phyloP scores from a whole-genome alignment of 2,797 vertebrate genomes.

The Diglossa cyanea region DNA sequence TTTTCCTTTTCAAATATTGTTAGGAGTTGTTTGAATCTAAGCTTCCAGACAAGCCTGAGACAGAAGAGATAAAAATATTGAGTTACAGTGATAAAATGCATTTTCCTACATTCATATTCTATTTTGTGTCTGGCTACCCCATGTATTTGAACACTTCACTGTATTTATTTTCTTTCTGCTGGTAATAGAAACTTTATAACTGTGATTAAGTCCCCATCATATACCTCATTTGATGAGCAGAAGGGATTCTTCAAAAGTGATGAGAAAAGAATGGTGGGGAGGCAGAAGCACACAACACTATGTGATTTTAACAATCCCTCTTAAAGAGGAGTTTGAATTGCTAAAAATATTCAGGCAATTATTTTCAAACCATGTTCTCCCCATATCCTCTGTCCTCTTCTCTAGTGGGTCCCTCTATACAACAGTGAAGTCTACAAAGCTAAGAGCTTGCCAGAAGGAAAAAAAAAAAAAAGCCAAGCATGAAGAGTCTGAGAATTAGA shows the following conservation, averaged over 20 bases:
- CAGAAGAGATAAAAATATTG: constrained; percentile 9
- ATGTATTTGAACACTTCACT: not conserved
- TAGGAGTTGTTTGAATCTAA: constrained; percentile 8
- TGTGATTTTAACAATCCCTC: not conserved
- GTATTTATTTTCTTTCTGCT: constrained; percentile 12
- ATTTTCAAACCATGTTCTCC: not conserved
- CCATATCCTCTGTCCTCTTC: not conserved
- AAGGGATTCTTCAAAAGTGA: not conserved
- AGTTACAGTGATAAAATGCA: constrained; percentile 2
- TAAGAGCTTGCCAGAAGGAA: not conserved
- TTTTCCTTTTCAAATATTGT: not conserved
- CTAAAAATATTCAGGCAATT: not conserved
- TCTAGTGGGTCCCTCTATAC: not conserved
- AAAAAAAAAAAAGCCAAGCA: not conserved
- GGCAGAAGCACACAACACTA: not conserved
- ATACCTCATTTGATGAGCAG: not conserved
- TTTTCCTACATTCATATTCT: constrained; percentile 47
- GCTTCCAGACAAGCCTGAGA: constrained; percentile 28
- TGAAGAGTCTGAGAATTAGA: not conserved
- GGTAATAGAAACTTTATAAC: not conserved
- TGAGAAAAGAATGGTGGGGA: not conserved
- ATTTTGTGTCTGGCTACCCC: not conserved
- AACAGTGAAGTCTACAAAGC: not conserved
- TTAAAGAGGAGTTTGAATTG: not conserved
- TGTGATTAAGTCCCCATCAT: not conserved